Conservation (phyloP, 2,888 invertebrate genomes). For the Dasypolia templi region DNA sequence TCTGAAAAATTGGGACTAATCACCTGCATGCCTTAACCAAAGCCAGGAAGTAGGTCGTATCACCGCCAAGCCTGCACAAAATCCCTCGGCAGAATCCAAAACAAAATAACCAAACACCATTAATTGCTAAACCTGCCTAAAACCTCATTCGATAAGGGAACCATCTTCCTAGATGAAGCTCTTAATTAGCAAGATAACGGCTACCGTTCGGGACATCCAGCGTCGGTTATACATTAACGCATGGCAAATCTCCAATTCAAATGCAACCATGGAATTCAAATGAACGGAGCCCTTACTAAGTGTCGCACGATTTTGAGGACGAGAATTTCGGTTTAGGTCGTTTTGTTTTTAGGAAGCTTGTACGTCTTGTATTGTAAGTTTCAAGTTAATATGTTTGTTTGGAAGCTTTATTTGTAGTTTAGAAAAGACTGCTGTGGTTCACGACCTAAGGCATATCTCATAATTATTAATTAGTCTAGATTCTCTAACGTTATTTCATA, state of each 20-base stretch:
- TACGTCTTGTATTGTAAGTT: no score
- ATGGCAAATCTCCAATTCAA: constrained; percentile 89
- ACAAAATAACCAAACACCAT: not conserved
- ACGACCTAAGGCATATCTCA: no score
- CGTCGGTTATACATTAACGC: constrained; percentile 86
- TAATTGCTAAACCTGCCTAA: not conserved
- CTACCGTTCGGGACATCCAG: constrained; percentile 77
- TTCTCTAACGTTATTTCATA: no score
- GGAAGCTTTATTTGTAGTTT: no score
- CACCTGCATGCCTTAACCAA: not conserved
- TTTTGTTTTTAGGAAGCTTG: constrained; percentile 15
- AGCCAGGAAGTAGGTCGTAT: not conserved
- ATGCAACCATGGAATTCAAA: constrained; percentile 84
- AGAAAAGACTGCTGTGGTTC: no score
- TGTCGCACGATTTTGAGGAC: constrained; percentile 17
- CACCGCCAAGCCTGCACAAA: not conserved
- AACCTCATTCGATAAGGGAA: not conserved
- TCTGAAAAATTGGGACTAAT: not conserved
- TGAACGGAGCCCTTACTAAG: constrained; percentile 75
- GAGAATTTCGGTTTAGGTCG: constrained; percentile 10
- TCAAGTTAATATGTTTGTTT: no score
- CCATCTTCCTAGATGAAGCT: constrained; percentile 67
- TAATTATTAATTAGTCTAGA: no score
- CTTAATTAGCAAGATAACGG: constrained; percentile 84
- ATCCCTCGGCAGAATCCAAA: no score